Conservation (phyloP, 2,113 vertebrate species). For the Hyla sarda region DNA sequence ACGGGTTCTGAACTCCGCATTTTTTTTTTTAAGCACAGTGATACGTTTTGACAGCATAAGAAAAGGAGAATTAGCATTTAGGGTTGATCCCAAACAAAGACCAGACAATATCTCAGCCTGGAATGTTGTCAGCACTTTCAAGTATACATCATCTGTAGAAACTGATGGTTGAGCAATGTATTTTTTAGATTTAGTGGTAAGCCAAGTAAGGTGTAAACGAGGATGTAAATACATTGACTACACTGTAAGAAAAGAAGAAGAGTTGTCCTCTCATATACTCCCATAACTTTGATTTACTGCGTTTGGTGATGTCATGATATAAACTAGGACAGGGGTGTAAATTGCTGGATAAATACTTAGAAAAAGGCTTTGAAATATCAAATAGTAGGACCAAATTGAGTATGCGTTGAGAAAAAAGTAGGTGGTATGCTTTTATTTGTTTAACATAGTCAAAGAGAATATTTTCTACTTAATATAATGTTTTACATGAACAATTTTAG, state of each 20-base stretch:
- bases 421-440: neutral
- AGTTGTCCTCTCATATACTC: neutral
- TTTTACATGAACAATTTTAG: neutral
- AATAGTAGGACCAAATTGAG: neutral
- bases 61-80: constrained; percentile 88
- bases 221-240: too few species aligned
- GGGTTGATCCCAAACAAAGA: constrained; percentile 82
- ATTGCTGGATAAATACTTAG: neutral
- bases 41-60: constrained; percentile 76
- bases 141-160: constrained; percentile 39
- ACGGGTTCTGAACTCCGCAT: constrained; percentile 73
- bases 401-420: neutral
- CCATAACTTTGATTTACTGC: neutral
- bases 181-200: neutral
- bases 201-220: neutral
- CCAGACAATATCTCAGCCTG: constrained; percentile 63
- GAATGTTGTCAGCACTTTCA: constrained; percentile 46
- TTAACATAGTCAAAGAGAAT: neutral
- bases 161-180: neutral
- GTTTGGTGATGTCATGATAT: too few species aligned
- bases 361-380: neutral
- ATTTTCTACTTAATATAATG: neutral
- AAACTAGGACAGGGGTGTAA: too few species aligned
- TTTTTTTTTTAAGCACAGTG: constrained; percentile 80
- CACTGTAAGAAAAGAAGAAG: neutral